Percentiles rank a stretch among this genome's conserved stretches.
These are phyloP conservation scores for Palythoa heliodiscus DNA, from an alignment of 92 coral and sea anemone species.

Conservation along the genomic window DNA sequence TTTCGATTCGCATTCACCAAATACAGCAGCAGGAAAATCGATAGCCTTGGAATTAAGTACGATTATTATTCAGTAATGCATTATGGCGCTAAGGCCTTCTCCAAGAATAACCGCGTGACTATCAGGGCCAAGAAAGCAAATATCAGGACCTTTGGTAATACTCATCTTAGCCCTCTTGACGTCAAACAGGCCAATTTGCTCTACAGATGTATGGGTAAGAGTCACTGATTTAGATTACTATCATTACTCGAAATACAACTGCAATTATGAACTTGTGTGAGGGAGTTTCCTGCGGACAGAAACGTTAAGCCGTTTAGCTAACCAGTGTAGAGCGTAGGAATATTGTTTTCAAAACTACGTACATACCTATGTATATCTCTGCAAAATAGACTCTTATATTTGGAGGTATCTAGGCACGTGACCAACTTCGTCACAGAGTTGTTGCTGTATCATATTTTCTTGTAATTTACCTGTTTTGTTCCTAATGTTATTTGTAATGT, in stretches of 20 bases:
- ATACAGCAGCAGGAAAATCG: slow-evolving; percentile 60
- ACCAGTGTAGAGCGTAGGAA: too few relatives aligned
- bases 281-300: too few relatives aligned
- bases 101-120: slow-evolving; percentile 70
- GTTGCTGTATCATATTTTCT: too few relatives aligned
- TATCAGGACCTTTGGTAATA: slow-evolving; percentile 75
- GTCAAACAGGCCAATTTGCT: slow-evolving; percentile 82
- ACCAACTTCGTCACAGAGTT: too few relatives aligned
- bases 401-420: too few relatives aligned
- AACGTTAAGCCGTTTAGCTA: too few relatives aligned
- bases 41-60: slow-evolving; percentile 81
- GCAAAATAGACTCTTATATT: too few relatives aligned
- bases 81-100: slow-evolving; percentile 72
- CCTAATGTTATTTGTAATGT: too few relatives aligned
- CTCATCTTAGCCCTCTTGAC: slow-evolving; percentile 75
- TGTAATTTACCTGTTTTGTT: too few relatives aligned
- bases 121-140: slow-evolving; percentile 63
- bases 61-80: slow-evolving; percentile 94
- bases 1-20: slow-evolving; percentile 73
- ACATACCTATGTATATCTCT: too few relatives aligned
- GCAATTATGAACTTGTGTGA: neutral
- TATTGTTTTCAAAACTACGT: too few relatives aligned
- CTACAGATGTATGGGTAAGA: slow-evolving; percentile 81
- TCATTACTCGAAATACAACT: neutral
- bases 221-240: neutral